These are phyloP conservation scores for Trachemys scripta DNA, from an alignment of 2,113 vertebrate genomes.

Conservation along the genomic window DNA sequence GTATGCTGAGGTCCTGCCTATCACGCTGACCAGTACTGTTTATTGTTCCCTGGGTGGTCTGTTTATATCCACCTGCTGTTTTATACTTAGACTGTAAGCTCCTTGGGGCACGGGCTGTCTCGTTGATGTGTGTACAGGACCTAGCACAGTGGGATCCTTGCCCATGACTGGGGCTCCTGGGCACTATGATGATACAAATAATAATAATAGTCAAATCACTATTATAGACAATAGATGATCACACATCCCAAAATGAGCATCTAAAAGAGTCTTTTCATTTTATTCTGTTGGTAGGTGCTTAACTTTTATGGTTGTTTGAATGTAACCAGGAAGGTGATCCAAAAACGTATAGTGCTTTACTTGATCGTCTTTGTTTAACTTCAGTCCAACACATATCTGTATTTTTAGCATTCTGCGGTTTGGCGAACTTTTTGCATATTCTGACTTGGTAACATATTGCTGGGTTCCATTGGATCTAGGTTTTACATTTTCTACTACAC, in stretches of 20 bases:
- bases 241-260: background rate
- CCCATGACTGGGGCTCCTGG: background rate
- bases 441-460: background rate
- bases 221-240: background rate
- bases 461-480: background rate
- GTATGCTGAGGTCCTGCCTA: background rate
- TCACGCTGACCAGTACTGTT: background rate
- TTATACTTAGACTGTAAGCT: background rate
- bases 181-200: background rate
- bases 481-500: background rate
- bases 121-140: background rate
- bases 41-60: background rate
- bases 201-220: background rate
- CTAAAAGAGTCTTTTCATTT: background rate
- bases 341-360: background rate
- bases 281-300: constrained; percentile 21
- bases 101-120: background rate
- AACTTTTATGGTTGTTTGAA: background rate
- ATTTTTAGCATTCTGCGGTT: background rate
- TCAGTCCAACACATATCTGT: background rate
- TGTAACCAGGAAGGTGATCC: background rate
- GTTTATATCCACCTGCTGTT: background rate
- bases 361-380: background rate
- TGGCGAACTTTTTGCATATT: background rate
- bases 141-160: no score